phyloP scores from a whole-genome alignment of 2,113 vertebrate genomes.

The Centrocercus urophasianus region DNA sequence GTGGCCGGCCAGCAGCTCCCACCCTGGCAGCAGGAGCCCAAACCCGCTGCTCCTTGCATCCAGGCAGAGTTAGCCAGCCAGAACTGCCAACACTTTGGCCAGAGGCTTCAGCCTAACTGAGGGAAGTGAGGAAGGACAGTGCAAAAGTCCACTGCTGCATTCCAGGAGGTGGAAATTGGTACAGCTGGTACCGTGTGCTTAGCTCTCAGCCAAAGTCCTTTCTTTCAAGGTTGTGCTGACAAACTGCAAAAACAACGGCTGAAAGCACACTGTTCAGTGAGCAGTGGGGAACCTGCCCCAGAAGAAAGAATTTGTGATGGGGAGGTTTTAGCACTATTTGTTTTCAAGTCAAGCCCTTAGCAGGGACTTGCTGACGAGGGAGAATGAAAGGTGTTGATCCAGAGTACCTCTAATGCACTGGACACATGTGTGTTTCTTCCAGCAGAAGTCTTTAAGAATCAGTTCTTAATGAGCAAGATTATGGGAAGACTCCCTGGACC shows the following conservation, averaged over 20 bases:
- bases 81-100: not conserved
- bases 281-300: constrained; percentile 64
- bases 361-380: not conserved
- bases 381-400: not conserved
- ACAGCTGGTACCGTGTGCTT: constrained; percentile 51
- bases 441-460: not conserved
- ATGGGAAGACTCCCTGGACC: not conserved
- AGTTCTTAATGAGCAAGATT: not conserved
- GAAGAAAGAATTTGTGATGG: not conserved
- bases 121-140: not conserved
- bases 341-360: constrained; percentile 1
- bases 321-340: not conserved
- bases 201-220: constrained; percentile 62
- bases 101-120: not conserved
- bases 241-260: constrained; percentile 73
- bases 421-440: not conserved
- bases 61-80: not conserved
- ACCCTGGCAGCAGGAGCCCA: not conserved
- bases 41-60: not conserved
- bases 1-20: not conserved
- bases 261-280: constrained; percentile 67
- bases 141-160: constrained; percentile 54
- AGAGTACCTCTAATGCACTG: not conserved
- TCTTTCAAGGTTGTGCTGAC: constrained; percentile 75
- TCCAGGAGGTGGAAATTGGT: constrained; percentile 54